Base-by-base conservation (phyloP, 2,888 invertebrate genomes). In the Agriopis leucophaearia region DNA sequence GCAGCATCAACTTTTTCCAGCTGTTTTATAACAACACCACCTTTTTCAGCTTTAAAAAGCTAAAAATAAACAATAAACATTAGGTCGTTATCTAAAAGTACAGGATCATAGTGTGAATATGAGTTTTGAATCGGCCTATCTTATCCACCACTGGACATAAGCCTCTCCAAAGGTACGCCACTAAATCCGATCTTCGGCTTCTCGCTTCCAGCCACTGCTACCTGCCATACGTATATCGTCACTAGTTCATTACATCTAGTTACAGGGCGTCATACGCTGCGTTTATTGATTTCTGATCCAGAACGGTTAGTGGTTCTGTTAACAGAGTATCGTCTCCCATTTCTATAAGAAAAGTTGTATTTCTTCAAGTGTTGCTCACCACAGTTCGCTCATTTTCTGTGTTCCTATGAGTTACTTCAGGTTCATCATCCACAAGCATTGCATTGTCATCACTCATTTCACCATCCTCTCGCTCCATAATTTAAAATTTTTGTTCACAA, bases 371-470 rank as follows among this genome's bases (percentile, higher is more conserved):
- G 10, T 38, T 16, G 79, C 81, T 80, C 71, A 91, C 91, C 81
- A 90, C 76, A 54, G 86, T 84, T 60, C 81, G 73, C 58, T 88
- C 81, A 44, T 76, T 68, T 61, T 80, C 80, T 52, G 64, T 66
- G 70, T 66, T 62, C 71, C 81, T 67, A 16, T 47, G 18, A 13
- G 48, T 52, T 52, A 57, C 78, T 44, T 78, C 73, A 70, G 77
- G 80, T 72, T 87, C 85, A 72, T 88, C 87, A 74, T 91, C 90
- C 59, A 88, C 81, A 63, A 83, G 61, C 92, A 93, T 93, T 72
- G 85, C 83, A 72, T 85, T 86, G 72, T 92, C 92, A 73, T 92
- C 93, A 78, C 92, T 93, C 93, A 94, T 93, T 90, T 94, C 94
- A 78, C 93, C 93, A 74, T 94, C 93, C 84, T 94, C 94, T 79